Conservation (phyloP, 2,113 vertebrate species). For the Callithrix jacchus region DNA sequence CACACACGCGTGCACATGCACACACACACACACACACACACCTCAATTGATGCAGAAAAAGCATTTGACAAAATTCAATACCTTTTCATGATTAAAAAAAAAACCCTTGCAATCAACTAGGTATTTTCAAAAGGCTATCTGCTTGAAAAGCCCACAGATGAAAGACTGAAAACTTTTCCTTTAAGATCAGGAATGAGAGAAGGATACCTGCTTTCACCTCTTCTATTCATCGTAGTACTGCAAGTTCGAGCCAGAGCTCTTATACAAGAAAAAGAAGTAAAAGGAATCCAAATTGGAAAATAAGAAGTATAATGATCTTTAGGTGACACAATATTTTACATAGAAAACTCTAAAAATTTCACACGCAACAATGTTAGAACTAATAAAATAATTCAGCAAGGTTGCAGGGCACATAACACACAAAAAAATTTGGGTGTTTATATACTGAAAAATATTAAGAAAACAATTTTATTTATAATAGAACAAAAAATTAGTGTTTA, state of each 20-base stretch:
- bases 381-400: background rate
- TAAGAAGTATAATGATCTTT: background rate
- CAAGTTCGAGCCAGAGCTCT: background rate
- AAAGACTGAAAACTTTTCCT: background rate
- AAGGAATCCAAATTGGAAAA: background rate
- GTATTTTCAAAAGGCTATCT: background rate
- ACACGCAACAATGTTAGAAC: background rate
- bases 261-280: background rate
- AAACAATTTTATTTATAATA: background rate
- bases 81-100: background rate
- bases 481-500: background rate
- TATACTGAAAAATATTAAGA: background rate
- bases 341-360: background rate
- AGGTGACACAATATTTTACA: background rate
- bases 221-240: background rate
- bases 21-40: no score
- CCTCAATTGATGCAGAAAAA: background rate
- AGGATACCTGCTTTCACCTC: background rate
- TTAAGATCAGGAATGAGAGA: background rate
- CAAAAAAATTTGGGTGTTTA: background rate
- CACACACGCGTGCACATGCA: accelerated
- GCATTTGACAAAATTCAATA: background rate
- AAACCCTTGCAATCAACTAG: background rate
- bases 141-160: background rate
- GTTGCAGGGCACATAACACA: background rate